Conservation (phyloP, 2,113 vertebrate species). For the Mormyrus iriodes region DNA sequence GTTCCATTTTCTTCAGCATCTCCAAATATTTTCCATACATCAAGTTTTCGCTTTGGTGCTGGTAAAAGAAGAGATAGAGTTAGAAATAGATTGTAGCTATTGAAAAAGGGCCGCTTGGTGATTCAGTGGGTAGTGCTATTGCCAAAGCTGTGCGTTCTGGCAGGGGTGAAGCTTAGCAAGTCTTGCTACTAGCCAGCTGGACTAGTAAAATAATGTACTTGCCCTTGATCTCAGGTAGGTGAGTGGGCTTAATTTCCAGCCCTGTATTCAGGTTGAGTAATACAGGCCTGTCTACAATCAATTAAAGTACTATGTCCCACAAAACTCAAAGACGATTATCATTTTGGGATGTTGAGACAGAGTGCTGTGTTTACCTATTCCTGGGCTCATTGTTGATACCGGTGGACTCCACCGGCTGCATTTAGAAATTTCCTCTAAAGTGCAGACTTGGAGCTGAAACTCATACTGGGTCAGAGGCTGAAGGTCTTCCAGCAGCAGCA, state of each 20-base stretch:
- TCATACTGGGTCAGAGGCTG: constrained; percentile 48
- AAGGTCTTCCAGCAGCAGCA: constrained; percentile 37
- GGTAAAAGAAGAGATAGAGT: not conserved
- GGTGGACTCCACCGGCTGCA: constrained; percentile 61
- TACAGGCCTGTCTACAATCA: not conserved
- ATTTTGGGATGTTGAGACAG: not conserved
- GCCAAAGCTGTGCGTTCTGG: not conserved
- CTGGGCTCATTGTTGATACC: constrained; percentile 44
- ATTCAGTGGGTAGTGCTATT: not conserved
- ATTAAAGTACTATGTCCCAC: not conserved
- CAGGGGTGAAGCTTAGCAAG: too few relatives aligned
- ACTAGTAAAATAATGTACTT: not conserved
- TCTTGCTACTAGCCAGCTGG: not conserved
- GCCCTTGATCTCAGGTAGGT: not conserved
- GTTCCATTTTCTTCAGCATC: not conserved
- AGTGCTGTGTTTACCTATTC: constrained; percentile 42
- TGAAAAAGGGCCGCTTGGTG: not conserved
- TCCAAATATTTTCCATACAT: constrained; percentile 52
- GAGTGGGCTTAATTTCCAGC: not conserved
- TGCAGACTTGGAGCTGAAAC: constrained; percentile 54
- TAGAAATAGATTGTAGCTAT: not conserved
- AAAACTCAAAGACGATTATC: not conserved
- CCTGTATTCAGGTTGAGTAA: not conserved
- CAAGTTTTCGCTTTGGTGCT: constrained; percentile 51
- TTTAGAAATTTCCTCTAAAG: not conserved